phyloP scores from a whole-genome alignment of 1,140 invertebrate genomes.

The Wiebesia pumilae region DNA sequence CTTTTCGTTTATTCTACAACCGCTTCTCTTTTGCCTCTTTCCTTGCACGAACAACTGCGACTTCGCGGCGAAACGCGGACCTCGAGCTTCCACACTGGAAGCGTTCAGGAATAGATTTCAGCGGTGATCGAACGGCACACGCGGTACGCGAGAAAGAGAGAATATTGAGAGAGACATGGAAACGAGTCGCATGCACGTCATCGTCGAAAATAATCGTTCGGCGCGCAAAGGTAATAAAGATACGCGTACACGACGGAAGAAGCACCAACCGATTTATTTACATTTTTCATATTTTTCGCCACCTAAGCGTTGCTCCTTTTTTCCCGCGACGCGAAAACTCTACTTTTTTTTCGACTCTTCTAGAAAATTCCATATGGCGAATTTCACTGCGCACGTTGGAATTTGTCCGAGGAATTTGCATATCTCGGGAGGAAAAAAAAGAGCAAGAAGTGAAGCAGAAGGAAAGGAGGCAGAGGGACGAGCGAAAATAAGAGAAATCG shows the following conservation, averaged over 20 bases:
- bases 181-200: slow-evolving; percentile 27
- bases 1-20: neutral
- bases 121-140: neutral
- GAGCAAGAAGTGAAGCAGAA: neutral
- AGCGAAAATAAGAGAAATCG: slow-evolving; percentile 17
- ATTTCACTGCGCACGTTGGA: neutral
- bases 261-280: neutral
- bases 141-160: slow-evolving; percentile 3
- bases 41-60: neutral
- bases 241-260: neutral
- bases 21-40: neutral
- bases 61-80: neutral
- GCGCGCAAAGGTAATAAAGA: neutral
- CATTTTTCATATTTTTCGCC: neutral
- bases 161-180: slow-evolving; percentile 10
- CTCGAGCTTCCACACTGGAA: neutral
- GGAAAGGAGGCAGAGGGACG: neutral
- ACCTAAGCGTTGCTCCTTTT: too few relatives aligned
- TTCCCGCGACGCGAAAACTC: neutral
- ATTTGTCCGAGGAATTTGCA: slow-evolving; percentile 11
- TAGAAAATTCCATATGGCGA: slow-evolving; percentile 30
- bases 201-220: slow-evolving; percentile 43
- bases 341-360: neutral
- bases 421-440: neutral
- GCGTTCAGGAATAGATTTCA: slow-evolving; percentile 28